phyloP scores from a whole-genome alignment of 2,797 vertebrate species.

The Micropoecilia bifurca region DNA sequence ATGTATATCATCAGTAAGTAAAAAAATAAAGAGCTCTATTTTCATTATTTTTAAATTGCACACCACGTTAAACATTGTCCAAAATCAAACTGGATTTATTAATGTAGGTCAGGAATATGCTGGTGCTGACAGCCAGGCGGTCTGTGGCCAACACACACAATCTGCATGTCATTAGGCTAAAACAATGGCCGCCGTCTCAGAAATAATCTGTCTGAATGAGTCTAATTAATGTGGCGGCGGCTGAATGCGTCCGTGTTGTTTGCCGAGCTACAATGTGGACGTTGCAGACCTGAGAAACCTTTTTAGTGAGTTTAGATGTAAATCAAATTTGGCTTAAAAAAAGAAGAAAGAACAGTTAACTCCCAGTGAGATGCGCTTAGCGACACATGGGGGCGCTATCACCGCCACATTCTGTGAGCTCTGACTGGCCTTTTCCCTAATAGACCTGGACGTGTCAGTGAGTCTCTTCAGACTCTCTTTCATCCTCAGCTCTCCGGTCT shows the following conservation, averaged over 20 bases:
- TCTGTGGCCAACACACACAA: slow-evolving; percentile 14
- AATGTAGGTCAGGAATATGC: slow-evolving; percentile 11
- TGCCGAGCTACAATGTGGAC: neutral
- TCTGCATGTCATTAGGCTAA: slow-evolving; percentile 33
- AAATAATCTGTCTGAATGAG: neutral
- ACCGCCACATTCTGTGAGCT: neutral
- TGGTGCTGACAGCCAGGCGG: slow-evolving; percentile 1
- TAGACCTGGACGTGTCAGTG: neutral
- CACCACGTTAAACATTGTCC: neutral
- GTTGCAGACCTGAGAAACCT: neutral
- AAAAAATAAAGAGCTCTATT: neutral
- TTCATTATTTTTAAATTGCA: slow-evolving; percentile 6
- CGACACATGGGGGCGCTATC: slow-evolving; percentile 11
- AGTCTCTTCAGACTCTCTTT: neutral
- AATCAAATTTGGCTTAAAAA: neutral
- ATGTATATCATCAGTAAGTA: neutral
- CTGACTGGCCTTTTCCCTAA: neutral
- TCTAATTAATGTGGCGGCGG: neutral
- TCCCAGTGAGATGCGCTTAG: neutral
- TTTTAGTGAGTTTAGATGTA: neutral
- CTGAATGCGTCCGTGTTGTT: neutral
- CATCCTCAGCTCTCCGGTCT: slow-evolving; percentile 24
- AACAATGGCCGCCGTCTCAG: slow-evolving; percentile 11
- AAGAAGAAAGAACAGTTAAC: neutral
- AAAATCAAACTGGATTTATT: slow-evolving; percentile 10